A percentile compares a stretch with the other conserved stretches of the same genome.
phyloP scores from a whole-genome alignment of 2,888 invertebrate genomes.

The Laothoe populi region DNA sequence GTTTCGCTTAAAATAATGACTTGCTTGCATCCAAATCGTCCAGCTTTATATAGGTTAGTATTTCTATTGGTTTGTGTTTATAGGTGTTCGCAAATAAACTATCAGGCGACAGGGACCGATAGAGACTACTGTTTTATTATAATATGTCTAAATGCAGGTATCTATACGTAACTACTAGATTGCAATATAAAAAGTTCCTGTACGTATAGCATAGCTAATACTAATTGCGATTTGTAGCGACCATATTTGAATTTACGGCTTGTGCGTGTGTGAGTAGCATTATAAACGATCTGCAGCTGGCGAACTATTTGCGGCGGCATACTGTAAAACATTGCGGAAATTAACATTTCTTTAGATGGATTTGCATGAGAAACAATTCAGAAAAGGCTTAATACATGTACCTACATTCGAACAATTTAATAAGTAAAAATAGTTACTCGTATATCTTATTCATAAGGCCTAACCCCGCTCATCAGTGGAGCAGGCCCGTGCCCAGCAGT shows the following conservation, averaged over 20 bases:
- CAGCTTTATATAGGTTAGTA: too few relatives aligned
- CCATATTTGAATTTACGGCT: conserved; percentile 74
- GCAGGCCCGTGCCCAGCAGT: too few relatives aligned
- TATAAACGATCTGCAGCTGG: conserved; percentile 63
- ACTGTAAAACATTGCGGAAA: conserved; percentile 52
- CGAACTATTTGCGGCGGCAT: conserved; percentile 53
- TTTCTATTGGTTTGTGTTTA: too few relatives aligned
- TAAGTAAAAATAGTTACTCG: background rate
- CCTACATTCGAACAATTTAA: background rate
- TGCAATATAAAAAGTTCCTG: conserved; percentile 54
- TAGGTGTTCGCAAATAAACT: too few relatives aligned
- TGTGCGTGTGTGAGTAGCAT: conserved; percentile 66
- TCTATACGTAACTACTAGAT: conserved; percentile 48
- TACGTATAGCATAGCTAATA: conserved; percentile 56
- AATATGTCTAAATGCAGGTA: conserved; percentile 36
- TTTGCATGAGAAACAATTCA: background rate
- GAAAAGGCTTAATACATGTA: background rate
- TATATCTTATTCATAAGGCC: background rate
- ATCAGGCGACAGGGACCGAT: too few relatives aligned
- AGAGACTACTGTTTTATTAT: too few relatives aligned
- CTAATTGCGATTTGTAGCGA: conserved; percentile 76
- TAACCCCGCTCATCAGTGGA: too few relatives aligned
- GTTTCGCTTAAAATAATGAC: too few relatives aligned
- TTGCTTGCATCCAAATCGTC: too few relatives aligned
- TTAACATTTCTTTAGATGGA: conserved; percentile 37